Evolutionary conservation across 1,140 invertebrate genomes (phyloP).

Genomic region (Drosophila pseudoananassae): DNA sequence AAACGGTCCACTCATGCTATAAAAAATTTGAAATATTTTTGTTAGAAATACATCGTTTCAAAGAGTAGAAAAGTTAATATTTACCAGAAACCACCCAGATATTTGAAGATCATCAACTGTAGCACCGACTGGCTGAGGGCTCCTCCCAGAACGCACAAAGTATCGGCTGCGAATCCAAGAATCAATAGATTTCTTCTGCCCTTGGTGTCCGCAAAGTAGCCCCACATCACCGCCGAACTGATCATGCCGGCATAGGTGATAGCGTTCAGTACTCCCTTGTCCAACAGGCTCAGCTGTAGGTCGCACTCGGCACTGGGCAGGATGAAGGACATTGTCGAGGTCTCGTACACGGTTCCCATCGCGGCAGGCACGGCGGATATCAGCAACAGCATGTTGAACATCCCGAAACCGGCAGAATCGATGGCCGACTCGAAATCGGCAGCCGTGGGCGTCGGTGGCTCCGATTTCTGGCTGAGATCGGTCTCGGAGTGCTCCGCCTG

Average conservation of each 20-base stretch:
- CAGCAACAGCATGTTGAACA: slow-evolving; percentile 88
- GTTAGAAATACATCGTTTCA: not conserved
- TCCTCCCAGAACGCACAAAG: slow-evolving; percentile 87
- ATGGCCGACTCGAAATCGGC: slow-evolving; percentile 88
- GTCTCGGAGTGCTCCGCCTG: not conserved
- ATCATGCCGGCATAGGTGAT: slow-evolving; percentile 88
- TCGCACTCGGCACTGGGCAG: slow-evolving; percentile 90
- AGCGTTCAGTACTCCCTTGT: slow-evolving; percentile 89
- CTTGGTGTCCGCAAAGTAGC: slow-evolving; percentile 90
- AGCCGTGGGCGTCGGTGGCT: slow-evolving; percentile 22
- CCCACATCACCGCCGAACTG: slow-evolving; percentile 91
- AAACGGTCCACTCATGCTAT: slow-evolving; percentile 89
- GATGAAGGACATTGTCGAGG: slow-evolving; percentile 88
- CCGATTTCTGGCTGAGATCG: slow-evolving; percentile 3
- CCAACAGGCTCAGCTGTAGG: slow-evolving; percentile 86
- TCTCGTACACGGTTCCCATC: slow-evolving; percentile 88
- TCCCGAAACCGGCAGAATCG: slow-evolving; percentile 86
- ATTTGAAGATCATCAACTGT: slow-evolving; percentile 89
- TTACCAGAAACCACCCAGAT: slow-evolving; percentile 91
- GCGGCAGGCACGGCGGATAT: slow-evolving; percentile 87
- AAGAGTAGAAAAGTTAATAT: slow-evolving; percentile 60
- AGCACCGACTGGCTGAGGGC: slow-evolving; percentile 89
- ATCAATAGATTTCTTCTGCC: slow-evolving; percentile 89
- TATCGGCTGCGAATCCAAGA: slow-evolving; percentile 89
- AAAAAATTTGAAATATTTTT: slow-evolving; percentile 6